phyloP scores from a whole-genome alignment of 2,113 vertebrate species.

The Laticauda colubrina region DNA sequence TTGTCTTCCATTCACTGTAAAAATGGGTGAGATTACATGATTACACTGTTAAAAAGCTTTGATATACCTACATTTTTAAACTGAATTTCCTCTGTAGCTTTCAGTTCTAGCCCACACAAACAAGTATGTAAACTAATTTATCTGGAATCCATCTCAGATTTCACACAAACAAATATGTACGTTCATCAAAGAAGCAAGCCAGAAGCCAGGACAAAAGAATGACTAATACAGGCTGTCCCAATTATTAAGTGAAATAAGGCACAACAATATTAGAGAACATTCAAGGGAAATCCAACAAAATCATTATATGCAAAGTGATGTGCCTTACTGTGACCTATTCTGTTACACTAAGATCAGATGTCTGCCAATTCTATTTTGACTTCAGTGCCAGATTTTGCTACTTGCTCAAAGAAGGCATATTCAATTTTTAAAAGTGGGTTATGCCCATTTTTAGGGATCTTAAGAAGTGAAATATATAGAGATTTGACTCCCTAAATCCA shows the following conservation, averaged over 20 bases:
- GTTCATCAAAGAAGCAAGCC: not conserved
- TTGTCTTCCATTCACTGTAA: constrained; percentile 39
- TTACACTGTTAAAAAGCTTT: not conserved
- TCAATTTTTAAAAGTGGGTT: not conserved
- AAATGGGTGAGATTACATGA: not conserved
- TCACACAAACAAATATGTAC: not conserved
- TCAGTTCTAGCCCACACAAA: not conserved
- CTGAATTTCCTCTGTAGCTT: not conserved
- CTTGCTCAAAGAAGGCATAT: not conserved
- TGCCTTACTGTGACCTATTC: not conserved
- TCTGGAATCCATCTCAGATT: not conserved
- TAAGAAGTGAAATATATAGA: not conserved
- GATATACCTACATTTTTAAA: not conserved
- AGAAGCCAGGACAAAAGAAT: not conserved
- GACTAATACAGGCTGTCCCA: not conserved
- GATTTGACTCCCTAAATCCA: not conserved
- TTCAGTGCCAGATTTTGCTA: not conserved
- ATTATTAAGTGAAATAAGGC: not conserved
- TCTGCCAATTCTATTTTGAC: not conserved
- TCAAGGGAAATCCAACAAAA: not conserved
- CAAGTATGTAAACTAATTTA: not conserved
- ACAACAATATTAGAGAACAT: not conserved
- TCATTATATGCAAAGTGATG: not conserved
- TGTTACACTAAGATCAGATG: not conserved
- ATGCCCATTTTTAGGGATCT: not conserved